phyloP scores from a whole-genome alignment of 2,888 invertebrate genomes.

The Altica lythri region DNA sequence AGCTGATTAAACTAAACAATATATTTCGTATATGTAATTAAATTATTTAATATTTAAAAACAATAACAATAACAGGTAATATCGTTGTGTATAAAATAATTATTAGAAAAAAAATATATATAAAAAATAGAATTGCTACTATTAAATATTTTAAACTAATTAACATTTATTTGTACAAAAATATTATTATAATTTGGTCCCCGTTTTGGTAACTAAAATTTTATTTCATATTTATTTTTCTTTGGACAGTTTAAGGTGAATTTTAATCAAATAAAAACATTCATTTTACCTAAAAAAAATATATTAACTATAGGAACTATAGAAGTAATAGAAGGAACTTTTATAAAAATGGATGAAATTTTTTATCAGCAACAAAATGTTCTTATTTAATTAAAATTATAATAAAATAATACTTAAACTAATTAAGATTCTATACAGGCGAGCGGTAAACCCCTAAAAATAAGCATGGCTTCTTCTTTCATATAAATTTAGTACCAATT shows the following conservation, averaged over 20 bases:
- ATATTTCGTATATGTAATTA: background rate
- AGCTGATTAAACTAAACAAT: background rate
- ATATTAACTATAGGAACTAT: background rate
- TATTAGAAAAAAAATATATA: background rate
- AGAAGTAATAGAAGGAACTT: background rate
- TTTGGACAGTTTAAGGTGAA: constrained; percentile 2
- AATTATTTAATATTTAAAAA: background rate
- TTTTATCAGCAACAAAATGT: background rate
- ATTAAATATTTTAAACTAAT: background rate
- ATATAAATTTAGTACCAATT: too few relatives aligned
- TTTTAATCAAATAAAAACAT: background rate
- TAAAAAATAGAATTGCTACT: background rate
- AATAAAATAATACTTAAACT: background rate
- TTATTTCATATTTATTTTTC: background rate
- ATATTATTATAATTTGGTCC: constrained; percentile 7
- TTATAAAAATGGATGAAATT: background rate
- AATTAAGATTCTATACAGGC: background rate
- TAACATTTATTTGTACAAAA: background rate
- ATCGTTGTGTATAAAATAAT: background rate
- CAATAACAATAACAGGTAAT: background rate
- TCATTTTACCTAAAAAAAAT: background rate
- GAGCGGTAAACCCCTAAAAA: too few relatives aligned
- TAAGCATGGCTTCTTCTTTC: too few relatives aligned
- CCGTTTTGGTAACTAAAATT: constrained; percentile 4
- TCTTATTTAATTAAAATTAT: too few relatives aligned